Conservation (phyloP, 2,113 vertebrate genomes). For the Pedetes capensis region DNA sequence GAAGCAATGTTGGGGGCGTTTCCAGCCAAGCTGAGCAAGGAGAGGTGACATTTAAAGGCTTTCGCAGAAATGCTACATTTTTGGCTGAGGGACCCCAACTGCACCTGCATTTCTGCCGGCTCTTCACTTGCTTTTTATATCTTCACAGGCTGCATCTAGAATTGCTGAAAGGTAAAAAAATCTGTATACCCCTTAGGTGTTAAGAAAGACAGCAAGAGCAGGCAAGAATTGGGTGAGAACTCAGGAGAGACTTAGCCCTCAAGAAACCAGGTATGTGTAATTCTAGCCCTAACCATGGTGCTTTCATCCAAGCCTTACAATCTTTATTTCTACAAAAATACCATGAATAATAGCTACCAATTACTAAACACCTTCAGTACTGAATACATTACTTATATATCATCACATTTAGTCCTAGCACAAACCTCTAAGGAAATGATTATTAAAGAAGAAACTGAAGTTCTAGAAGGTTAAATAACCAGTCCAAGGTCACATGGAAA, state of each 20-base stretch:
- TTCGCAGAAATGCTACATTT: slow-evolving; percentile 62
- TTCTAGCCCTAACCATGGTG: background rate
- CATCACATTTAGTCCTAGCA: background rate
- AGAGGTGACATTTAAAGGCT: slow-evolving; percentile 56
- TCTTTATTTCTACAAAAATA: background rate
- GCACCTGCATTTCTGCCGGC: slow-evolving; percentile 69
- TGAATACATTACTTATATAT: background rate
- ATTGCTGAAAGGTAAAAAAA: slow-evolving; percentile 70
- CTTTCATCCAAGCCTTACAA: background rate
- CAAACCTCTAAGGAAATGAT: background rate
- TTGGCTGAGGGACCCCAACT: slow-evolving; percentile 54
- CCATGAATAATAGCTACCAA: background rate
- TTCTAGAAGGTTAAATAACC: background rate
- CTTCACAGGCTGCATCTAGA: background rate
- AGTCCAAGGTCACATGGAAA: background rate
- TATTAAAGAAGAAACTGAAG: background rate
- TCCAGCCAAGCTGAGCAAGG: background rate
- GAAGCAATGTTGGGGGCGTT: slow-evolving; percentile 34
- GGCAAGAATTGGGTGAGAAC: background rate
- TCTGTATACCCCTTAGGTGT: background rate
- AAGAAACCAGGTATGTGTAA: no score
- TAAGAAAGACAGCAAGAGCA: background rate
- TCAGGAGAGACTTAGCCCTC: background rate
- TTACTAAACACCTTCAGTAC: background rate
- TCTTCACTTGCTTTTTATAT: slow-evolving; percentile 72